phyloP scores from a whole-genome alignment of 2,113 vertebrate species.

The Pelmatolapia mariae region DNA sequence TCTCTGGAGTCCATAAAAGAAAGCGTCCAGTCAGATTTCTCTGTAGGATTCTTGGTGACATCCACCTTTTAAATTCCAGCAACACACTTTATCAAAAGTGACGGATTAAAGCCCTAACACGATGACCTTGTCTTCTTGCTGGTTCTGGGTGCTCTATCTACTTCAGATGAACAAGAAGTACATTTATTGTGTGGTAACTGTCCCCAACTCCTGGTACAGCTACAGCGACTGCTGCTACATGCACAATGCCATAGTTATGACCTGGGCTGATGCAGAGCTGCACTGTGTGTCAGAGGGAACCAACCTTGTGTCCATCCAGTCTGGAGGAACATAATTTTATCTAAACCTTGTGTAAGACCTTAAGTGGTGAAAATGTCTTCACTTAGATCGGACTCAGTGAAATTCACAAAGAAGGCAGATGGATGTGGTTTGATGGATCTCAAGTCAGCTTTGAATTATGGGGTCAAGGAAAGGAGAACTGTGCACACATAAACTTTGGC shows the following conservation, averaged over 20 bases:
- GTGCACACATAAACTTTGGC: not conserved
- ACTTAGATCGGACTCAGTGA: constrained; percentile 1
- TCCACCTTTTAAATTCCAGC: not conserved
- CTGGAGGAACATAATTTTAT: not conserved
- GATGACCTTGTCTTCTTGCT: not conserved
- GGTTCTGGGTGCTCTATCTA: accelerated
- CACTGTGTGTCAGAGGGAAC: not conserved
- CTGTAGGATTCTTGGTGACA: not conserved
- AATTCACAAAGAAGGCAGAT: not conserved
- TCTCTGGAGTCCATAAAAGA: not conserved
- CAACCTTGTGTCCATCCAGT: constrained; percentile 40
- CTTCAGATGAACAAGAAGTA: not conserved
- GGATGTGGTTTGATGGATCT: constrained; percentile 12
- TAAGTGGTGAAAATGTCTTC: accelerated
- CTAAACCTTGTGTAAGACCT: not conserved
- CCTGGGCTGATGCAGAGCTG: constrained; percentile 25
- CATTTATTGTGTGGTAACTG: not conserved
- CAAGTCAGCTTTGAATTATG: not conserved
- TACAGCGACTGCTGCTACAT: constrained; percentile 7
- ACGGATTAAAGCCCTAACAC: not conserved
- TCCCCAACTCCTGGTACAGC: not conserved
- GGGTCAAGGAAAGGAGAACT: not conserved
- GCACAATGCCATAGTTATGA: not conserved
- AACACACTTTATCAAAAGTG: not conserved
- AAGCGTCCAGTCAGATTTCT: not conserved